Evolutionary conservation across 1,140 invertebrate species (phyloP).

Genomic region (Spodoptera frugiperda): DNA sequence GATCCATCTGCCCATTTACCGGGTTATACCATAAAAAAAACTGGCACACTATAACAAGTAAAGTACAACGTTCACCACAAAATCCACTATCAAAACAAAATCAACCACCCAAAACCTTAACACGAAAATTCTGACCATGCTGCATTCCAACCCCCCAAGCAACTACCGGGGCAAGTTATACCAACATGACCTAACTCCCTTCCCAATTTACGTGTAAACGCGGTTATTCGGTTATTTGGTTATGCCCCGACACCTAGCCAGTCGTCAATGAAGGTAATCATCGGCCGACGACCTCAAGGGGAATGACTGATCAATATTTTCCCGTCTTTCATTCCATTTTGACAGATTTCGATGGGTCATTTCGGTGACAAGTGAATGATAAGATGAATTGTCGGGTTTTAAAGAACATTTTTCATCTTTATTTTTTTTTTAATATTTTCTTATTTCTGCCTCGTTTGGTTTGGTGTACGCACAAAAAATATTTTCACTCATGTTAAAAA

Average conservation of each 20-base stretch:
- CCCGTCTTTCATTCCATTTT: conserved; percentile 70
- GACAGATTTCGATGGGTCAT: conserved; percentile 58
- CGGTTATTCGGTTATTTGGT: conserved; percentile 51
- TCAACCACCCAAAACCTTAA: too few relatives aligned
- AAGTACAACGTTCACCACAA: too few relatives aligned
- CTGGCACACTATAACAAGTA: too few relatives aligned
- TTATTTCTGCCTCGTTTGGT: too few relatives aligned
- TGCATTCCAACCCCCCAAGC: not conserved
- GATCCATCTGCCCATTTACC: too few relatives aligned
- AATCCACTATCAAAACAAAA: too few relatives aligned
- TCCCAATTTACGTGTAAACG: conserved; percentile 23
- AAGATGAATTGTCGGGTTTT: not conserved
- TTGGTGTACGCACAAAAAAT: too few relatives aligned
- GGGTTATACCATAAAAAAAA: too few relatives aligned
- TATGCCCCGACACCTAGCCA: conserved; percentile 56
- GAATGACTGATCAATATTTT: conserved; percentile 75
- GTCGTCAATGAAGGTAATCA: conserved; percentile 72
- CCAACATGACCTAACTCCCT: conserved; percentile 26
- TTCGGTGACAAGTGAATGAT: conserved; percentile 4
- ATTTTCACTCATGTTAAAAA: too few relatives aligned
- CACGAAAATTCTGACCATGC: too few relatives aligned
- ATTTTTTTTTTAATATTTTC: not conserved
- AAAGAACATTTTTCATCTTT: not conserved
- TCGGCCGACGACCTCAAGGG: conserved; percentile 65
- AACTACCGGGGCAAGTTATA: not conserved